phyloP scores from a whole-genome alignment of 1,140 invertebrate species.

The Zaprionus ghesquierei region DNA sequence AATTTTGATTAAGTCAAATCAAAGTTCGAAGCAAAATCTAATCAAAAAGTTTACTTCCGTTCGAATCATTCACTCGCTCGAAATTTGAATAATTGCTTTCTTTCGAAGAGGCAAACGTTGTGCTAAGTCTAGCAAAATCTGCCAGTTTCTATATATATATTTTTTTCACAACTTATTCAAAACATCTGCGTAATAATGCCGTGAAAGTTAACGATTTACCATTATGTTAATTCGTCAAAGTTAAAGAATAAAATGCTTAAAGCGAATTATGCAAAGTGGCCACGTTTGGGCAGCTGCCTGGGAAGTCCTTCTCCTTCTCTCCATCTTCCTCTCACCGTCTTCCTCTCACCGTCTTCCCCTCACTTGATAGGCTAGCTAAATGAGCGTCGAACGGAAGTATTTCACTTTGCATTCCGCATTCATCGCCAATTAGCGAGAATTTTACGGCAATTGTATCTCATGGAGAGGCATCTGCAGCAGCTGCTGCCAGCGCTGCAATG shows the following conservation, averaged over 20 bases:
- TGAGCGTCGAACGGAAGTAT: neutral
- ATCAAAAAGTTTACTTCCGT: neutral
- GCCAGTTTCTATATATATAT: neutral
- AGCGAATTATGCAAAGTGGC: neutral
- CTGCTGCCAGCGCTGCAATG: neutral
- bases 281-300: neutral
- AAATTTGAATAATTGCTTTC: neutral
- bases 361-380: neutral
- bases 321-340: no score
- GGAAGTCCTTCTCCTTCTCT: neutral
- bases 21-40: neutral
- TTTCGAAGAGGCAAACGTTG: no score
- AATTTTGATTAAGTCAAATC: neutral
- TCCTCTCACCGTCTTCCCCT: neutral
- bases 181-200: neutral
- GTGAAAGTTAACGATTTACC: neutral
- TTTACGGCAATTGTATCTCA: neutral
- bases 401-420: neutral
- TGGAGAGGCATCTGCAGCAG: neutral
- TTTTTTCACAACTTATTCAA: neutral
- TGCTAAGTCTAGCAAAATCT: no score
- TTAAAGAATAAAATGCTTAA: constrained; percentile 3
- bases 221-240: neutral
- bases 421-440: neutral
- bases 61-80: neutral